Conservation (phyloP, 2,888 invertebrate genomes). For the Leptopilina drosophilae region DNA sequence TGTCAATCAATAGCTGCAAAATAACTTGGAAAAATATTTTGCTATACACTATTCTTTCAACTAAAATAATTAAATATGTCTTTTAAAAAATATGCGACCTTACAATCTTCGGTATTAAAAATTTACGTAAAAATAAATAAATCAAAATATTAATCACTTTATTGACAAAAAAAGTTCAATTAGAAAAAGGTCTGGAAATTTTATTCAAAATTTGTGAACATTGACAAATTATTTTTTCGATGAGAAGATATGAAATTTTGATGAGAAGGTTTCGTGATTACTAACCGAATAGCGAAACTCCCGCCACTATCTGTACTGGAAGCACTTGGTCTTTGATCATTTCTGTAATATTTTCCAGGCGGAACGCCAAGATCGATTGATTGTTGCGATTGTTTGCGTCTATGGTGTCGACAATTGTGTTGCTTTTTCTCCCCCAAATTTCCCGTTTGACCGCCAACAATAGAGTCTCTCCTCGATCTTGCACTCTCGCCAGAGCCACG, state of each 20-base stretch:
- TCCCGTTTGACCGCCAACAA: conserved; percentile 65
- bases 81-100: background rate
- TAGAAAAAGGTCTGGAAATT: no score
- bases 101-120: background rate
- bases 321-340: conserved; percentile 84
- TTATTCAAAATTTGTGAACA: no score
- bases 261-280: background rate
- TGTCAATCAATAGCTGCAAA: conserved; percentile 2
- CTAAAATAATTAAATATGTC: background rate
- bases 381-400: conserved; percentile 74
- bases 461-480: conserved; percentile 84
- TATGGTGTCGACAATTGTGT: conserved; percentile 73
- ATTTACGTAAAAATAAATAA: no score
- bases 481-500: conserved; percentile 85
- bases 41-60: background rate
- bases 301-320: conserved; percentile 81
- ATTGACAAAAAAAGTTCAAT: no score
- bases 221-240: no score
- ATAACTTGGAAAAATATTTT: background rate
- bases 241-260: no score
- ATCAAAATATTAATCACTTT: no score
- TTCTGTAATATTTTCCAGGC: conserved; percentile 79
- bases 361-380: conserved; percentile 66
- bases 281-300: conserved; percentile 71
- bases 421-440: conserved; percentile 67